Evolutionary conservation across 2,888 invertebrate species (phyloP).

Genomic region (Volucella inflata): DNA sequence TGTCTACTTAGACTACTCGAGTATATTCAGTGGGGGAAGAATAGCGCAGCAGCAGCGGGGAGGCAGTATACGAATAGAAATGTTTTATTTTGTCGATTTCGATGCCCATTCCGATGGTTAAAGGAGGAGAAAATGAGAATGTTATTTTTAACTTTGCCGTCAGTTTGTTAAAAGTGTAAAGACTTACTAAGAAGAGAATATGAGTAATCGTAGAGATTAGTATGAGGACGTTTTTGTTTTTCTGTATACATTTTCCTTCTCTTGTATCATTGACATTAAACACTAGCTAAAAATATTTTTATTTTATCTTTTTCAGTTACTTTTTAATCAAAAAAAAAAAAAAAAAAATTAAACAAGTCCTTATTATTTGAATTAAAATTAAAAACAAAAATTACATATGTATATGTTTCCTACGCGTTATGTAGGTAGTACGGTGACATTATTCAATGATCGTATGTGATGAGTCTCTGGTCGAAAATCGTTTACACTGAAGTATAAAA

Average conservation of each 20-base stretch:
- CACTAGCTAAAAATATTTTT: background rate
- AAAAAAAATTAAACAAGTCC: background rate
- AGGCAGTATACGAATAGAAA: conserved; percentile 23
- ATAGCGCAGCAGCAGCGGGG: too few species aligned
- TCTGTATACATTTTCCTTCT: conserved; percentile 9
- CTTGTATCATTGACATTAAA: background rate
- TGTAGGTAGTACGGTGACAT: conserved; percentile 30
- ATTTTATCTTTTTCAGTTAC: background rate
- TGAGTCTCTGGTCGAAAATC: conserved; percentile 19
- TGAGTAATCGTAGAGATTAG: conserved; percentile 55
- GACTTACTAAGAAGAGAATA: conserved; percentile 40
- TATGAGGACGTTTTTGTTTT: conserved; percentile 28
- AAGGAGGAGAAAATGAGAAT: conserved; percentile 77
- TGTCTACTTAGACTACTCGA: background rate
- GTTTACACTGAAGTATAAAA: conserved; percentile 28
- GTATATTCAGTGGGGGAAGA: conserved; percentile 17
- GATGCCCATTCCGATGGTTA: conserved; percentile 9
- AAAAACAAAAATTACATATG: conserved; percentile 11
- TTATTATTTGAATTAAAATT: conserved; percentile 6
- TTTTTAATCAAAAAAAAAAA: conserved; percentile 2
- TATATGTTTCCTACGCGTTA: conserved; percentile 9
- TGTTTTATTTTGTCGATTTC: conserved; percentile 45
- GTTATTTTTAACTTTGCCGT: conserved; percentile 82
- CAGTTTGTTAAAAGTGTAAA: conserved; percentile 73
- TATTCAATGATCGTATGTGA: conserved; percentile 30